These are phyloP conservation scores for Momotus momota DNA, from an alignment of 2,797 vertebrate genomes.

Conservation along the genomic window DNA sequence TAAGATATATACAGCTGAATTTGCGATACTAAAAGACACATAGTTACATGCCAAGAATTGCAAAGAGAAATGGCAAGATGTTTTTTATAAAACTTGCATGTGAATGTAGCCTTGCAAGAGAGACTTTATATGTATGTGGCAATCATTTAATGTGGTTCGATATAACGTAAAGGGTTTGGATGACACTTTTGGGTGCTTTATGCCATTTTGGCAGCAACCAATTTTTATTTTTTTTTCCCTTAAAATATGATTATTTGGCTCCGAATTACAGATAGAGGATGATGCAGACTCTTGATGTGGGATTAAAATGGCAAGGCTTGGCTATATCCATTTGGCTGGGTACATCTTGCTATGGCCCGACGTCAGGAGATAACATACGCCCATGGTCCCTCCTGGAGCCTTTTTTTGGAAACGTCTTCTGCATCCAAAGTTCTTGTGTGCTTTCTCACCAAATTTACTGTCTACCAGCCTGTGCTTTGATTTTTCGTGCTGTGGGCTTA, in stretches of 20 bases:
- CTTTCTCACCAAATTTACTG: not conserved
- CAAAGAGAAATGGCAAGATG: not conserved
- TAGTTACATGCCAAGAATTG: not conserved
- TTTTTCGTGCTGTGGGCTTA: not conserved
- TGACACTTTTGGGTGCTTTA: not conserved
- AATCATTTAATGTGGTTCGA: not conserved
- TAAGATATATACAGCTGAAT: not conserved
- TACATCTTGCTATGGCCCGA: not conserved
- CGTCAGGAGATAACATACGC: not conserved
- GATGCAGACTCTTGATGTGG: not conserved
- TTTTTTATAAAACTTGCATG: not conserved
- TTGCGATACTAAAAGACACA: not conserved
- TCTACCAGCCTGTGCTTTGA: not conserved
- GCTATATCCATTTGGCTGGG: not conserved
- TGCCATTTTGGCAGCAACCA: not conserved
- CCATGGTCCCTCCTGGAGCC: not conserved
- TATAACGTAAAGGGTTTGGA: not conserved
- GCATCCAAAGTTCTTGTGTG: not conserved
- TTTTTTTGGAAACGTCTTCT: not conserved
- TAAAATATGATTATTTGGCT: not conserved
- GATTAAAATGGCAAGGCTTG: not conserved
- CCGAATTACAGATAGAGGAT: not conserved
- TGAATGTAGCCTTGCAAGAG: not conserved
- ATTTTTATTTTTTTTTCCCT: not conserved
- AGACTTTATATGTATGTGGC: not conserved